A percentile compares a stretch with the other conserved stretches of the same genome.
Evolutionary conservation across 2,113 vertebrate genomes (phyloP).

Genomic region (Muntiacus muntjak): DNA sequence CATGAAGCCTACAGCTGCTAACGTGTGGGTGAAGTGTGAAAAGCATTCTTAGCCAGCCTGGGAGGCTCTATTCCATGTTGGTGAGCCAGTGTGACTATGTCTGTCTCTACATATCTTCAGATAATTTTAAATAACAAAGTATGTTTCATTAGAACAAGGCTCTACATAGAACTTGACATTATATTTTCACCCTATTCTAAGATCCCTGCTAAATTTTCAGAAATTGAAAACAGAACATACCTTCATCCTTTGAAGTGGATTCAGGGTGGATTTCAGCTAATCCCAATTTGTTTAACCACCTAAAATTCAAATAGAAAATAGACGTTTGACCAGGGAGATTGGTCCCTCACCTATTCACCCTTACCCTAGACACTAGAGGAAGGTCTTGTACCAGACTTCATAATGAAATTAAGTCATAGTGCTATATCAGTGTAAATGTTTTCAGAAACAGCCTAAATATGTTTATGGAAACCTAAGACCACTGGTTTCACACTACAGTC

Average conservation of each 20-base stretch:
- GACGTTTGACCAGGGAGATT: background rate
- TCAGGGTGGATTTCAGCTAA: conserved; percentile 87
- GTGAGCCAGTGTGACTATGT: background rate
- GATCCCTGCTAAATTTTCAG: background rate
- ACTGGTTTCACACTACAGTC: background rate
- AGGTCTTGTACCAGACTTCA: background rate
- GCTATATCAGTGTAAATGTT: background rate
- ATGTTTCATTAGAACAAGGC: conserved; percentile 7
- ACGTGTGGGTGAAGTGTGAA: conserved; percentile 61
- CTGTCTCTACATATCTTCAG: conserved; percentile 34
- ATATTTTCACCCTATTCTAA: background rate
- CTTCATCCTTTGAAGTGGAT: conserved; percentile 79
- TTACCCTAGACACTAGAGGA: background rate
- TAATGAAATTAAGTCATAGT: background rate
- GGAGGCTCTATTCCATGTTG: background rate
- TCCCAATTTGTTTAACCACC: conserved; percentile 96
- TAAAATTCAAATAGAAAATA: conserved; percentile 74
- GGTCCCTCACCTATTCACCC: background rate
- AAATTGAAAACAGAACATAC: conserved; percentile 71
- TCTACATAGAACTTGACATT: conserved; percentile 2
- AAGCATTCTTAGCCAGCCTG: background rate
- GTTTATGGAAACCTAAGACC: background rate
- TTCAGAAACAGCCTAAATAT: background rate
- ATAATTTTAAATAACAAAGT: conserved; percentile 51
- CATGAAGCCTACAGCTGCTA: conserved; percentile 37